Base-by-base conservation (phyloP, 2,113 vertebrate species). In the Grammomys dolichurus region DNA sequence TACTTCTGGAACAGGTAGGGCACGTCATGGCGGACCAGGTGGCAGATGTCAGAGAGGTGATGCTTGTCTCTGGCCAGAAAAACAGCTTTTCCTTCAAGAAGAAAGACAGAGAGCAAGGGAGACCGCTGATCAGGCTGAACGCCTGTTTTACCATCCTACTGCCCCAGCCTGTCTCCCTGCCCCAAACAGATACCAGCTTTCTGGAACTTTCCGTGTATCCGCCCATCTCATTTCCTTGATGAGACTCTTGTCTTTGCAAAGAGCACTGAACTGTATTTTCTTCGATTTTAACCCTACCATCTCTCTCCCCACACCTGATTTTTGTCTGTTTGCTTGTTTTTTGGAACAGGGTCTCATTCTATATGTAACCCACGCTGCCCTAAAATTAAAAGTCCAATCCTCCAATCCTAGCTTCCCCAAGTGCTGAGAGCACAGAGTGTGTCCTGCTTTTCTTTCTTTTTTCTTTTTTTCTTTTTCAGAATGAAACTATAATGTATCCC, bases 1-100 rank as follows among this genome's bases (percentile, higher is more conserved):
- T 99, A 99, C 97, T 99, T 99, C 98, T 99, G 99, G 97, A 99
- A 99, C 90, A 99, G 98, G 98, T 99, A 99, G 80, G 99, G 99
- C 26, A 99, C 99, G 0, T 99, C 99, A 3, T 99, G 99, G 84
- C 99, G 99, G 96, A 99, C 99, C 97, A 99, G 96, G 95, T 99
- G 99, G 97, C 99, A 99, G 97, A 99, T 98, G 97, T 99, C 99
- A 4, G 99, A 98, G 92, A 99, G 98, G 97, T 99, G 99, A 96
- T 99, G 99, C 92, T 99, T 99, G 97, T 99, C 99, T 96, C 99
- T 98, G 63, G 99, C 99, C 95, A 99, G 98, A 98, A 99, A 99
- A 95, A 99, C 99, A 9, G 99, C 99, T 98, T 99, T 99, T 65
- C 99, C 99, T 99, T 96, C 67, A 93, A 89, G 89, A 96, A 85